These are phyloP conservation scores for Achroia grisella DNA, from an alignment of 1,140 invertebrate genomes.

Conservation along the genomic window DNA sequence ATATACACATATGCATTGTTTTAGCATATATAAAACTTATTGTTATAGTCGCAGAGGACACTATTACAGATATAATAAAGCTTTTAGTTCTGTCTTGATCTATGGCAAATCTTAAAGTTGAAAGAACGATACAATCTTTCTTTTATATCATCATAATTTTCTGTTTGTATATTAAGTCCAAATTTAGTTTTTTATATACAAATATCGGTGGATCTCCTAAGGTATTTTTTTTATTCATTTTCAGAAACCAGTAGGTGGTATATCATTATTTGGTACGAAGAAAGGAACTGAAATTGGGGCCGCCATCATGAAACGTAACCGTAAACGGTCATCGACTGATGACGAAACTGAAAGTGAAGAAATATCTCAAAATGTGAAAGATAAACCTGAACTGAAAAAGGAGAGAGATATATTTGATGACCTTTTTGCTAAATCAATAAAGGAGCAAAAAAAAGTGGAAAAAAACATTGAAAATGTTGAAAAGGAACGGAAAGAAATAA, in stretches of 20 bases:
- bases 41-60: too few relatives aligned
- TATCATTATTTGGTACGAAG: constrained; percentile 72
- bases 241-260: constrained; percentile 74
- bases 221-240: too few relatives aligned
- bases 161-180: too few relatives aligned
- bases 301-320: constrained; percentile 51
- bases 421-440: constrained; percentile 43
- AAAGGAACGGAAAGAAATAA: constrained; percentile 12
- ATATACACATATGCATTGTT: too few relatives aligned
- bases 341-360: constrained; percentile 23
- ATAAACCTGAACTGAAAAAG: constrained; percentile 7
- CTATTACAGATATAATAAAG: too few relatives aligned
- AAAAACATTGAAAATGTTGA: constrained; percentile 4
- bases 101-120: too few relatives aligned
- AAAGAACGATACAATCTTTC: too few relatives aligned
- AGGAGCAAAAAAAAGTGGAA: constrained; percentile 13
- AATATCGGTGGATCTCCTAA: too few relatives aligned
- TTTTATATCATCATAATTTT: too few relatives aligned
- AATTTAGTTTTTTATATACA: too few relatives aligned
- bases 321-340: constrained; percentile 33
- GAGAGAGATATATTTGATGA: constrained; percentile 48
- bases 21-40: too few relatives aligned
- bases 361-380: constrained; percentile 4
- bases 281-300: constrained; percentile 50
- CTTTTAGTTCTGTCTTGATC: too few relatives aligned